Evolutionary conservation across 2,888 invertebrate species (phyloP), one percentile per base, ranked within the genome.

Genomic region (Carterocephalus palaemon): DNA sequence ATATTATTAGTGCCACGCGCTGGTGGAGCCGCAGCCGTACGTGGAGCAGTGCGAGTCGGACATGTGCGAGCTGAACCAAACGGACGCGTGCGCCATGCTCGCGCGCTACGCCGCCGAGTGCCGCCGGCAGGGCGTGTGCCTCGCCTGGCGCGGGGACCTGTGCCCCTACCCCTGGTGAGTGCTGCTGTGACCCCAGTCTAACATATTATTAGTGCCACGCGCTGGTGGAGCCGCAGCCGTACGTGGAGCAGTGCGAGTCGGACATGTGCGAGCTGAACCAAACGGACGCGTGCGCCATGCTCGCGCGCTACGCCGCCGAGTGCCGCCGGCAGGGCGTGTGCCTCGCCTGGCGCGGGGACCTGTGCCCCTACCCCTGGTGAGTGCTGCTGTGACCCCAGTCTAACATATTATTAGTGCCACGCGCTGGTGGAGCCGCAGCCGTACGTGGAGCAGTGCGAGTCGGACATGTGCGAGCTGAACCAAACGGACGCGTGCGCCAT

Each of bases 141-240:
- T n/a, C n/a, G n/a, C n/a, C n/a, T n/a, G n/a, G n/a, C n/a, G n/a
- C n/a, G n/a, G n/a, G n/a, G n/a, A n/a, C n/a, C n/a, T n/a, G n/a
- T n/a, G n/a, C n/a, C n/a, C n/a, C n/a, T n/a, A n/a, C n/a, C n/a
- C n/a, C n/a, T n/a, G n/a, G n/a, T n/a, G n/a, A n/a, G n/a, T n/a
- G n/a, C n/a, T n/a, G n/a, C n/a, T n/a, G n/a, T n/a, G n/a, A n/a
- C n/a, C n/a, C n/a, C n/a, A n/a, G n/a, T n/a, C n/a, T n/a, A n/a
- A n/a, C n/a, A n/a, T n/a, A n/a, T n/a, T n/a, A n/a, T n/a, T n/a
- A 92, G 88, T 95, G 95, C 53, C 92, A 93, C 62, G 88, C 91
- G 16, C 80, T 95, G 2, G 89, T 95, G 4, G 92, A 94, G 58
- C 92, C 94, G 0, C 67, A 77, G 15, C 78, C 90, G 5, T 94